Conservation (phyloP, 2,113 vertebrate species). For the Coracopsis vasa region DNA sequence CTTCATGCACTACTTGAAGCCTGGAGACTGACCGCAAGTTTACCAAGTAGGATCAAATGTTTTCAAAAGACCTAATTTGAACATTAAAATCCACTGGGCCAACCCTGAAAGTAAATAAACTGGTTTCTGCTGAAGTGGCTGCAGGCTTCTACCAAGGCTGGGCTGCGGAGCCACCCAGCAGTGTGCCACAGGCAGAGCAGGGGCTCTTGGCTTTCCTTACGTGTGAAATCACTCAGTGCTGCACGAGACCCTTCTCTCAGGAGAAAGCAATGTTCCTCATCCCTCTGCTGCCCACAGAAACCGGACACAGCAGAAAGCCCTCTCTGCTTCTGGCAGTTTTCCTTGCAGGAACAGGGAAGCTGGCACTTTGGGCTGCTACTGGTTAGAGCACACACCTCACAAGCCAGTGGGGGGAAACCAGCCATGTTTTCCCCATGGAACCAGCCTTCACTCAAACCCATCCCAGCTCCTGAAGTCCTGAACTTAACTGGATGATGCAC, state of each 20-base stretch:
- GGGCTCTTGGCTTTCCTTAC: fast-evolving
- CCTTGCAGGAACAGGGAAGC: background rate
- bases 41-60: background rate
- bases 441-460: background rate
- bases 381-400: background rate
- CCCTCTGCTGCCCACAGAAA: background rate
- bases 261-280: background rate
- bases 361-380: background rate
- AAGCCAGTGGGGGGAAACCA: background rate
- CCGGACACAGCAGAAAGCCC: background rate
- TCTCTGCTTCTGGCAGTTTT: background rate
- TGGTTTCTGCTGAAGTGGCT: background rate
- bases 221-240: fast-evolving
- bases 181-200: background rate
- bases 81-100: background rate
- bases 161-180: background rate
- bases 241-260: background rate
- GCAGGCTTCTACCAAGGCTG: background rate
- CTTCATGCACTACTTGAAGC: fast-evolving
- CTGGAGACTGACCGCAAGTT: fast-evolving
- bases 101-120: background rate
- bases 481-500: background rate
- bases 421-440: background rate
- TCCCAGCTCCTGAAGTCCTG: background rate
- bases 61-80: background rate